Conservation (phyloP, 53 echinoderm and acorn worm species). For the Echinometra lucunter region DNA sequence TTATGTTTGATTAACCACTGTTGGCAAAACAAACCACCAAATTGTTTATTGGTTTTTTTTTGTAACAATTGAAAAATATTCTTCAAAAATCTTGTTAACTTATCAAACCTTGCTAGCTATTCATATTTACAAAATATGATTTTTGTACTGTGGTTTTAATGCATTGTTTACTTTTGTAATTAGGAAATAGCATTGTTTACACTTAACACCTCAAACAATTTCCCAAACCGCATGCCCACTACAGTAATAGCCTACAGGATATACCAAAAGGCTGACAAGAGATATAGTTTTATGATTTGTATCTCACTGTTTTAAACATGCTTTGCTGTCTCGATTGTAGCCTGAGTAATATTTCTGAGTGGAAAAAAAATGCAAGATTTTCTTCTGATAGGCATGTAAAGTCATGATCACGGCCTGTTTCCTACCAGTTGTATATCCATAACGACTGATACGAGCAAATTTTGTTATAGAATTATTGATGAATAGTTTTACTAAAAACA, state of each 20-base stretch:
- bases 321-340: neutral
- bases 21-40: slow-evolving; percentile 33
- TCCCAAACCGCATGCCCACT: no score
- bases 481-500: no score
- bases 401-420: no score
- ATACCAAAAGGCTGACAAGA: no score
- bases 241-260: neutral
- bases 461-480: no score
- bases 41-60: neutral
- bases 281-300: no score
- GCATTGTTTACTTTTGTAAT: neutral
- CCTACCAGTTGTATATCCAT: no score
- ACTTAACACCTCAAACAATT: neutral
- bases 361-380: neutral
- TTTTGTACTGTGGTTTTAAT: neutral
- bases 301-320: neutral
- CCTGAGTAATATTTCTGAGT: neutral
- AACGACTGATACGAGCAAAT: neutral
- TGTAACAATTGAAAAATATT: neutral
- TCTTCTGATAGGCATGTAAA: neutral
- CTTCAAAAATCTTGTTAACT: neutral
- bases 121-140: neutral
- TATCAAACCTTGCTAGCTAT: neutral
- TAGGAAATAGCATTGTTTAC: neutral
- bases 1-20: neutral